Conservation (phyloP, 2,113 vertebrate species). For the Pristiophorus japonicus region DNA sequence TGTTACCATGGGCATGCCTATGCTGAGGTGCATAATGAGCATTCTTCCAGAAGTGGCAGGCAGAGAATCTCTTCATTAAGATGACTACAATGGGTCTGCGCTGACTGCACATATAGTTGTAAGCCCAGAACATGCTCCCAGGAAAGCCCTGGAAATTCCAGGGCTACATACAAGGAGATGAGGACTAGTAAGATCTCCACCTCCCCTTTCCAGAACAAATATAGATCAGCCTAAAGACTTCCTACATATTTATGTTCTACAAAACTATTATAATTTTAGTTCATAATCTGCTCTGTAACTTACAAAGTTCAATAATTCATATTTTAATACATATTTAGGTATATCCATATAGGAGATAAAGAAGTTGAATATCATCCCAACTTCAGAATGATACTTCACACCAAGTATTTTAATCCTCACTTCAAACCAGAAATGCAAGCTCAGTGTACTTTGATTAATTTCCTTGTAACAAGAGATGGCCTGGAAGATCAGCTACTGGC, state of each 20-base stretch:
- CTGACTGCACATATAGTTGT: neutral
- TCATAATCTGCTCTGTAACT: neutral
- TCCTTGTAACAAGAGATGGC: slow-evolving; percentile 63
- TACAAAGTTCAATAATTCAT: neutral
- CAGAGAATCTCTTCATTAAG: neutral
- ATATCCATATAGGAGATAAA: slow-evolving; percentile 60
- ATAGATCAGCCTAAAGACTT: neutral
- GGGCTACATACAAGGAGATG: neutral
- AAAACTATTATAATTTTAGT: neutral
- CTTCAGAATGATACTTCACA: slow-evolving; percentile 65
- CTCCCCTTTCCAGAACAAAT: neutral
- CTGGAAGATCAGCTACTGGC: slow-evolving; percentile 66
- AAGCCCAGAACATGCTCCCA: neutral
- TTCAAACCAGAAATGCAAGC: slow-evolving; percentile 70
- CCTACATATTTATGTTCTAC: neutral
- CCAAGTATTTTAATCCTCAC: slow-evolving; percentile 62
- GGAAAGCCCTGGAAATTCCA: neutral
- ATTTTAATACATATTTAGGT: slow-evolving; percentile 46
- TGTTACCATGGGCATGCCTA: neutral
- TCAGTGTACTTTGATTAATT: slow-evolving; percentile 68
- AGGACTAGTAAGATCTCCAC: neutral
- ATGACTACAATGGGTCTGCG: neutral
- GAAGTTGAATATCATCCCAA: slow-evolving; percentile 60
- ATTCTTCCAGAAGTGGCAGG: neutral
- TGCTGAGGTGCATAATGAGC: no score